Evolutionary conservation across 2,113 vertebrate species (phyloP), one percentile per base, ranked within the genome.

Genomic region (Maccullochella peelii): DNA sequence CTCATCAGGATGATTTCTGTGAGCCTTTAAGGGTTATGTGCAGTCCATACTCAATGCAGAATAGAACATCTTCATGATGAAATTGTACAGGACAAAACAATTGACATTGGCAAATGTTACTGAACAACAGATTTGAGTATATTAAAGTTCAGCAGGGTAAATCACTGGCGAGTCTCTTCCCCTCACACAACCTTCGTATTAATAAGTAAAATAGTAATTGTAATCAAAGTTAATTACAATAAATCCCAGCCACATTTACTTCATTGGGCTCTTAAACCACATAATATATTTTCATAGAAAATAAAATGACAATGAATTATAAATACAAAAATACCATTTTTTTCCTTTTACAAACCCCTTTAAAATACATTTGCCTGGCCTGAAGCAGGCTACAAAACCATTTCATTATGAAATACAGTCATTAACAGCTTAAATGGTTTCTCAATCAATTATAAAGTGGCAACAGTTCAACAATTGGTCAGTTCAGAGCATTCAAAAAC

Each of bases 351-450:
- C 91, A 91, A 84, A 88, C 73, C 77, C 82, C 73, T 82, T 89
- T 42, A 58, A 83, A 91, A 90, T 74, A 94, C 91, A 94, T 87
- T 84, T 92, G 86, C 59, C 89, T 85, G 85, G 33, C 74, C 79
- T 78, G 47, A 86, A 82, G 55, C 88, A 93, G 93, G 92, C 88
- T 85, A 93, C 92, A 93, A 73, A 87, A 93, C 71, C 88, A 93
- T 93, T 94, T 93, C 92, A 94, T 50, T 93, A 85, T 92, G 92
- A 94, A 94, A 93, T 83, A 95, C 92, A 95, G 75, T 91, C 83
- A 92, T 73, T 86, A 89, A 92, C 86, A 92, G 73, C 80, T 89
- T 61, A 73, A 85, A 80, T 82, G 23, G 47, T 79, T 75, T 79
- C 55, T 83, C 76, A 86, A 55, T 79, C 63, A 86, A 57, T 79